These are phyloP conservation scores for Apis dorsata DNA, from an alignment of 1,140 invertebrate genomes.

Conservation along the genomic window DNA sequence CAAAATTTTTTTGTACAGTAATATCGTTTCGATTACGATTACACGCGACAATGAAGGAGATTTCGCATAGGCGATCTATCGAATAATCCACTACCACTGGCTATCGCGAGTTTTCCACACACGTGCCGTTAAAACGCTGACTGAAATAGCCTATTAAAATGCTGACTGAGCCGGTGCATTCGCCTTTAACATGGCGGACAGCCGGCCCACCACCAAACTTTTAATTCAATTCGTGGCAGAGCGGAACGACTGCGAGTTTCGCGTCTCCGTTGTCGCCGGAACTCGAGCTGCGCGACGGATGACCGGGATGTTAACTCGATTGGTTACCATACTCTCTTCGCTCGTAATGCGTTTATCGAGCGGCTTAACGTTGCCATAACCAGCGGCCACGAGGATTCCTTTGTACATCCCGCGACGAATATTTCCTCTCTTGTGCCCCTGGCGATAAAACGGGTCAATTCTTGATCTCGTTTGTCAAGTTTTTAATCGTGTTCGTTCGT, in stretches of 20 bases:
- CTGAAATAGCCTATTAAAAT: conserved; percentile 54
- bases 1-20: too few species aligned
- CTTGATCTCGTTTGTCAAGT: not conserved
- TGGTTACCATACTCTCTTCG: conserved; percentile 53
- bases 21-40: not conserved
- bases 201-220: conserved; percentile 49
- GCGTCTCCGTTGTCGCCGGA: conserved; percentile 37
- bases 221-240: conserved; percentile 60
- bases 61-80: not conserved
- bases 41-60: not conserved
- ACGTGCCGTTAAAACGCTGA: not conserved
- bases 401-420: not conserved
- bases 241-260: conserved; percentile 44
- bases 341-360: conserved; percentile 50
- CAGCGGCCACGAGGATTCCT: conserved; percentile 35
- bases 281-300: conserved; percentile 48
- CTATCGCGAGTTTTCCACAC: not conserved
- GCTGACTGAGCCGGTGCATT: conserved; percentile 41
- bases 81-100: not conserved
- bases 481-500: not conserved
- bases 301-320: conserved; percentile 61
- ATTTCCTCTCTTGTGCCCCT: not conserved
- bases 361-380: conserved; percentile 49
- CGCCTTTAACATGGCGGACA: conserved; percentile 48
- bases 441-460: conserved; percentile 2